phyloP scores from a whole-genome alignment of 1,140 invertebrate genomes.

The Dinoponera quadriceps region DNA sequence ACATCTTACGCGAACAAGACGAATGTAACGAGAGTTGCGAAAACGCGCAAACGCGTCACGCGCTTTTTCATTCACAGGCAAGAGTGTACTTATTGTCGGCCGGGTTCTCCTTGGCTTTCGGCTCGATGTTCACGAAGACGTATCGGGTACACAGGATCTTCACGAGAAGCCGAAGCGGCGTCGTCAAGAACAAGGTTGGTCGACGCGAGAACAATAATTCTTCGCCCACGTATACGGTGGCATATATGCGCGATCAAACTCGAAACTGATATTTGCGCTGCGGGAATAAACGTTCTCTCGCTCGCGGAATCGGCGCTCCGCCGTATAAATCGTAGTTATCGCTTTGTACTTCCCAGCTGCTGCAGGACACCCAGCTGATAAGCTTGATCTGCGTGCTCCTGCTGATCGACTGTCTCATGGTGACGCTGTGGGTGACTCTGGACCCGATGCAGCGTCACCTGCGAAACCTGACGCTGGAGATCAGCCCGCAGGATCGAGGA shows the following conservation, averaged over 20 bases:
- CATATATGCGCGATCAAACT: background rate
- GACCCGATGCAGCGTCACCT: constrained; percentile 95
- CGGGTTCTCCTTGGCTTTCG: constrained; percentile 94
- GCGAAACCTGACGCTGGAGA: constrained; percentile 93
- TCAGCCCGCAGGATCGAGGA: constrained; percentile 90
- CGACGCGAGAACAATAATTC: constrained; percentile 28
- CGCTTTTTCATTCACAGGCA: constrained; percentile 87
- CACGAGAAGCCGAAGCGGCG: constrained; percentile 89
- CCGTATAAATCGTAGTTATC: constrained; percentile 16
- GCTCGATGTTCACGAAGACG: constrained; percentile 96
- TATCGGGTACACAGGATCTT: constrained; percentile 95
- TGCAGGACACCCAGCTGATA: constrained; percentile 94
- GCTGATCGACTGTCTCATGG: constrained; percentile 91
- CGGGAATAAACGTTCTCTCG: background rate
- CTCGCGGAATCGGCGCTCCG: background rate
- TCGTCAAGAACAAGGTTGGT: constrained; percentile 88
- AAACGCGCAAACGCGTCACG: background rate
- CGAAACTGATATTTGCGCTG: constrained; percentile 30
- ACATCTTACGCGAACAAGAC: background rate
- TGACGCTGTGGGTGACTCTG: constrained; percentile 92
- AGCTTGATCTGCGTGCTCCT: constrained; percentile 92
- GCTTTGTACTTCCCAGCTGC: constrained; percentile 84
- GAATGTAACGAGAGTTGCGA: background rate
- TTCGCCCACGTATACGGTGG: too few relatives aligned
- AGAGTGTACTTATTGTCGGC: constrained; percentile 94